Base-by-base conservation (phyloP, 2,888 invertebrate genomes). In the Suillia variegata region DNA sequence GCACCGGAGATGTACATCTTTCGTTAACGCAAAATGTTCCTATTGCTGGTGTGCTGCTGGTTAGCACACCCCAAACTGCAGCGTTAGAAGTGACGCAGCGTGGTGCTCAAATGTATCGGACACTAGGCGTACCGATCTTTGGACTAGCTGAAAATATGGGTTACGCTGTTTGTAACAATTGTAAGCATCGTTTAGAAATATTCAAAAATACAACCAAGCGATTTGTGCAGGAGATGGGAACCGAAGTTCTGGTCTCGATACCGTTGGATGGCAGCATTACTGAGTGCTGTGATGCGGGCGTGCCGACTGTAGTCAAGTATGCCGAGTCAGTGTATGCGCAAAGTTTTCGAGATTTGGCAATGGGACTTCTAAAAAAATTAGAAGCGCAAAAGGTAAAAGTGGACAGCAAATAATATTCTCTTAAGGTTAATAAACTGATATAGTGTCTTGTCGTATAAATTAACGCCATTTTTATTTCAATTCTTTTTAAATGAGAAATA, bases 61-160 rank as follows among this genome's bases (percentile, higher is more conserved):
- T 98, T 0, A 94, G 96, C 8, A 98, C 96, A 0, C 96, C 97
- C 0, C 97, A 97, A 79, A 88, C 87, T 56, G 91, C 95, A 2
- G 92, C 97, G 0, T 77, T 96, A 5, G 88, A 94, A 76, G 95
- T 97, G 21, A 92, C 95, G 0, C 85, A 88, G 70, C 87, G 94
- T 69, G 96, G 96, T 12, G 90, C 92, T 0, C 88, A 88, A 69
- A 96, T 98, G 96, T 94, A 94, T 74, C 85, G 88, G 62, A 94
- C 91, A 77, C 84, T 96, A 1, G 86, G 89, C 63, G 87, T 94
- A 6, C 93, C 94, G 0, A 86, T 96, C 42, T 85, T 93, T 50
- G 97, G 97, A n/a, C 79, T 96, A 61, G 89, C 95, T 0, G 92
- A 95, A 77, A 97, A 97, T 80, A 97, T 97, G 96, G 89, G 90